Base-by-base conservation (phyloP, 2,113 vertebrate genomes). In the Bothrops jararaca region DNA sequence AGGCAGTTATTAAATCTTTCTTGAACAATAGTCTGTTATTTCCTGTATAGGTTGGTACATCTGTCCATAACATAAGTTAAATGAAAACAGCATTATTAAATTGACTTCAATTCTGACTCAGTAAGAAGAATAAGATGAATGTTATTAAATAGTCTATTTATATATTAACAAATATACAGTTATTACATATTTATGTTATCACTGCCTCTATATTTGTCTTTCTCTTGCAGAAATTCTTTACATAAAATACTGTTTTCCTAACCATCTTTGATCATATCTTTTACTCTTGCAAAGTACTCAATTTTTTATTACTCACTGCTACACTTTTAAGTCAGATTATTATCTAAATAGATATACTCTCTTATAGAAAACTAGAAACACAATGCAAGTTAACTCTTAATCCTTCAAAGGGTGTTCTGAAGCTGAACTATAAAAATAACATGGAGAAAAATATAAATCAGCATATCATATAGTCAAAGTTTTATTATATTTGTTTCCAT, bases 391-490 rank as follows among this genome's bases (percentile, higher is more conserved):
- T 53, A 60, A 90, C 22, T 60, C 15, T 50, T 48, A 85, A 88
- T 56, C 92, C 64, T 94, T 90, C 56, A 93, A 58, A 90, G 57
- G 22, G 0, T 85, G 52, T 74, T 58, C 93, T 52, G 94, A 91
- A 1, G 2, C 24, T 45, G 53, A 15, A 95, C 91, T 26, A 93
- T 93, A 86, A 85, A 95, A 95, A 1, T 26, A n/a, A 39, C 18
- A 13, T 39, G 34, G n/a, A 92, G 80, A 10, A 93, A 95, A 96
- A 85, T 2, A 93, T 90, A 24, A 95, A 60, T 12, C 24, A 94
- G 48, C 1, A 94, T 54, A 4, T 88, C 92, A 22, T 90, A 91
- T 91, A 93, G 92, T 94, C 15, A 53, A 22, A 90, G 85, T 29
- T 93, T 54, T 90, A 50, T 53, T 93, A 89, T 94, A 54, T 86